These are phyloP conservation scores for Scaptomyza montana DNA, from an alignment of 1,140 invertebrate genomes.

Conservation along the genomic window DNA sequence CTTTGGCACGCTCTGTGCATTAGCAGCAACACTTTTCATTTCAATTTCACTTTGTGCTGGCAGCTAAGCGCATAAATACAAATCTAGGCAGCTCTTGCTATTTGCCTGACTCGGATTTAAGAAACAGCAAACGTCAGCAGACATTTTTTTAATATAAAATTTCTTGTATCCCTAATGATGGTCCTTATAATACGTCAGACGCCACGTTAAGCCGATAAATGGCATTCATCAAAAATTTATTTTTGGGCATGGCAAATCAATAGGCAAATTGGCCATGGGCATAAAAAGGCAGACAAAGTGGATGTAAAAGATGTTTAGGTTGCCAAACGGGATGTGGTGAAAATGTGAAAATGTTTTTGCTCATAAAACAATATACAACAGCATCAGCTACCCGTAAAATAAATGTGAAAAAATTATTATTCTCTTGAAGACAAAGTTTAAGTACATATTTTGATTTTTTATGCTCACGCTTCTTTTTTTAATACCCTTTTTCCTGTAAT, in stretches of 20 bases:
- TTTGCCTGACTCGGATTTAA: constrained; percentile 38
- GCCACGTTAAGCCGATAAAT: constrained; percentile 45
- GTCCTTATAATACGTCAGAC: constrained; percentile 34
- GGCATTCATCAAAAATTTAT: constrained; percentile 68
- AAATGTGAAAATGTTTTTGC: constrained; percentile 48
- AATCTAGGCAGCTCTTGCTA: constrained; percentile 23
- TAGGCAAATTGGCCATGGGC: constrained; percentile 66
- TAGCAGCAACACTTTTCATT: constrained; percentile 44
- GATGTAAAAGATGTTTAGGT: constrained; percentile 43
- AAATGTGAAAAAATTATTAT: constrained; percentile 67
- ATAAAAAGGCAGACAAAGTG: constrained; percentile 58
- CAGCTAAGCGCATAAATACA: constrained; percentile 42
- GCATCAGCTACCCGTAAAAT: constrained; percentile 9
- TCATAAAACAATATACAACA: constrained; percentile 60
- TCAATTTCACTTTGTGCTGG: constrained; percentile 54
- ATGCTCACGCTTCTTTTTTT: constrained; percentile 46
- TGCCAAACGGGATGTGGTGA: constrained; percentile 20
- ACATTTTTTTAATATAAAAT: constrained; percentile 30
- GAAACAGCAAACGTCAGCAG: constrained; percentile 6
- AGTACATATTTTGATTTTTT: constrained; percentile 57
- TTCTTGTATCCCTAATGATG: constrained; percentile 28
- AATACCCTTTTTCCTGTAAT: constrained; percentile 56
- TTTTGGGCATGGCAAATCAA: constrained; percentile 63
- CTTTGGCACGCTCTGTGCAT: constrained; percentile 28
- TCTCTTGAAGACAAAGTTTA: constrained; percentile 55